phyloP scores from a whole-genome alignment of 2,888 invertebrate species.

The Drosophila mimetica region DNA sequence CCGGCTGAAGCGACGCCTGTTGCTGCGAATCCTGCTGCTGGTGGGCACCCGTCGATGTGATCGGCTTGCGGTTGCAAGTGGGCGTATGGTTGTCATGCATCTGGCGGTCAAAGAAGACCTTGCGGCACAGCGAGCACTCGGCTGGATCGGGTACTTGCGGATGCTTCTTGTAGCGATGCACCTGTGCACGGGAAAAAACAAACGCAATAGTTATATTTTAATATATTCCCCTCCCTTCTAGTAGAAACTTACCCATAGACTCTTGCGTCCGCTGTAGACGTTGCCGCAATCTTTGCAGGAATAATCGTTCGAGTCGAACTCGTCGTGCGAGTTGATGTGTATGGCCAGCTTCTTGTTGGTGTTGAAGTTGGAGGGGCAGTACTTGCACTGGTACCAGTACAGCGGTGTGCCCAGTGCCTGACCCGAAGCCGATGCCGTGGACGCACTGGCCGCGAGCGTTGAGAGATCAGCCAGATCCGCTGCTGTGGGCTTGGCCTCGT shows the following conservation, averaged over 20 bases:
- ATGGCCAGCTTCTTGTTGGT: constrained; percentile 84
- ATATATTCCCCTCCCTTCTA: neutral
- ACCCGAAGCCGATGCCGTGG: constrained; percentile 12
- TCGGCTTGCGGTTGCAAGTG: constrained; percentile 80
- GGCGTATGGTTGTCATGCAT: constrained; percentile 83
- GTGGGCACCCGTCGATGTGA: constrained; percentile 72
- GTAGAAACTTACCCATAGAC: constrained; percentile 82
- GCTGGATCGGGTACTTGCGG: constrained; percentile 84
- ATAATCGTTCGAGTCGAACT: constrained; percentile 84
- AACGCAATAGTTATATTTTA: neutral
- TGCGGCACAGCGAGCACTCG: constrained; percentile 83
- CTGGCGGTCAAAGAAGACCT: constrained; percentile 83
- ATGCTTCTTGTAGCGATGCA: constrained; percentile 85
- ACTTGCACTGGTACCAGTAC: constrained; percentile 84
- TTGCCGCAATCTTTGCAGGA: constrained; percentile 85
- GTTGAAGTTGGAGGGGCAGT: constrained; percentile 84
- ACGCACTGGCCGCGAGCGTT: constrained; percentile 1
- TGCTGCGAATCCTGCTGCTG: constrained; percentile 54
- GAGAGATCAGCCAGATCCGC: constrained; percentile 14
- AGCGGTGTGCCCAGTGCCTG: constrained; percentile 55
- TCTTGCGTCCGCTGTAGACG: constrained; percentile 84
- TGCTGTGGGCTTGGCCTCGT: constrained; percentile 19
- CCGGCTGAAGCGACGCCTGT: constrained; percentile 10
- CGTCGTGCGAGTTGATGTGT: constrained; percentile 84
- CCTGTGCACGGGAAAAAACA: constrained; percentile 47